phyloP scores from a whole-genome alignment of 37 sponge, comb jelly and placozoan species.

The Halichondria panicea region DNA sequence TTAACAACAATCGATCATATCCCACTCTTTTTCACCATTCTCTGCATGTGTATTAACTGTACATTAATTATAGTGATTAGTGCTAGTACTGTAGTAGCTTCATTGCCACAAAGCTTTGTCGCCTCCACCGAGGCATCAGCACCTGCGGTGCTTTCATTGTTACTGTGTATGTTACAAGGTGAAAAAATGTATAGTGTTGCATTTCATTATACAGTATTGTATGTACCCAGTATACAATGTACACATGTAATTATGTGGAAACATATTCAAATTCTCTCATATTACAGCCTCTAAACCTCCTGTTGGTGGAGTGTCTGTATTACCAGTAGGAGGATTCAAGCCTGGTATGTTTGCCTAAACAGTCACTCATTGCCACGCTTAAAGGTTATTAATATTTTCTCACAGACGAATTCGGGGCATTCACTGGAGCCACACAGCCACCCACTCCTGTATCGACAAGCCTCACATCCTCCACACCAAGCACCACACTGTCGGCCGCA shows the following conservation, averaged over 20 bases:
- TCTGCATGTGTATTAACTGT: no score
- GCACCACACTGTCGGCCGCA: neutral
- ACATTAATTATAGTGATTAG: no score
- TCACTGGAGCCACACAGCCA: conserved; percentile 28
- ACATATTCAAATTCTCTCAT: neutral
- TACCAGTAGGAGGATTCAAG: conserved; percentile 16
- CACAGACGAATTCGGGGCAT: conserved; percentile 61
- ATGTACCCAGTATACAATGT: no score
- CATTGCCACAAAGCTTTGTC: no score
- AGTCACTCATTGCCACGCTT: neutral
- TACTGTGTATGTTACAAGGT: no score
- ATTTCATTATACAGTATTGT: no score
- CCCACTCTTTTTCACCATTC: no score
- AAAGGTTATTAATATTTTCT: neutral
- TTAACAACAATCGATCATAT: no score
- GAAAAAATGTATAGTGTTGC: no score
- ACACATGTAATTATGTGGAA: neutral
- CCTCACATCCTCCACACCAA: neutral
- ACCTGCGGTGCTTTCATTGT: no score
- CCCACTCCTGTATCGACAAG: neutral
- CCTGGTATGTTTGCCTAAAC: neutral
- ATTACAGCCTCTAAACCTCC: conserved; percentile 11
- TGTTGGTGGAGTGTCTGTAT: conserved; percentile 28
- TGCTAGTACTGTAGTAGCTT: no score
- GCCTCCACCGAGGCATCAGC: no score